Base-by-base conservation (phyloP, 2,888 invertebrate species). In the Eupithecia abbreviata region DNA sequence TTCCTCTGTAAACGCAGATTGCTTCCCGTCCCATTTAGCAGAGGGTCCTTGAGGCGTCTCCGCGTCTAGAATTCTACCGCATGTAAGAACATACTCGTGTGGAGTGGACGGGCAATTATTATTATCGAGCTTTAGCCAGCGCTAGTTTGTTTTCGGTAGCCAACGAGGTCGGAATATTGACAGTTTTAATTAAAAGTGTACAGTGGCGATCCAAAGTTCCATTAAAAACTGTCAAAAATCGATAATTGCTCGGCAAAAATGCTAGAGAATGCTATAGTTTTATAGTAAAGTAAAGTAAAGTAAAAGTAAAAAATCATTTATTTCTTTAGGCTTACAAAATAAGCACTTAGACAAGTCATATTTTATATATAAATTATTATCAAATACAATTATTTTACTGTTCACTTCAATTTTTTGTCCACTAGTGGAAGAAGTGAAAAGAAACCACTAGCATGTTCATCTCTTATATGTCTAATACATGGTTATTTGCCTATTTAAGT, bases 11-110 rank as follows among this genome's bases (percentile, higher is more conserved):
- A 72, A 74, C 74, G 76, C 75, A 72, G 75, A 69, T 72, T 71
- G 69, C 72, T 75, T 66, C 66, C 67, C 74, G 65, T 79, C 76
- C 76, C 76, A 79, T 79, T 79, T 76, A 75, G 71, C 58, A 30
- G 55, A 79, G 79, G 73, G 73, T 77, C 73, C 79, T 79, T 51
- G 75, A 75, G 75, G 72, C 76, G 76, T 78, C 76, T 76, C 71
- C 62, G 47, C 30, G 62, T 67, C 76, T 73, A 55, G 75, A 67
- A 73, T 55, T 45, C 55, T 49, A 71, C 75, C 73, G 76, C 72
- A 30, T 49, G 68, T 73, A 72, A 74, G 76, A 73, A 72, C 65
- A 47, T 68, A 68, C 69, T 30, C 62, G 49, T 30, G 15, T 5
- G 41, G 18, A 4, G 4, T 30, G 66, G 4, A 72, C 74, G 66